phyloP scores from a whole-genome alignment of 2,888 invertebrate genomes.

The Acleris holmiana region DNA sequence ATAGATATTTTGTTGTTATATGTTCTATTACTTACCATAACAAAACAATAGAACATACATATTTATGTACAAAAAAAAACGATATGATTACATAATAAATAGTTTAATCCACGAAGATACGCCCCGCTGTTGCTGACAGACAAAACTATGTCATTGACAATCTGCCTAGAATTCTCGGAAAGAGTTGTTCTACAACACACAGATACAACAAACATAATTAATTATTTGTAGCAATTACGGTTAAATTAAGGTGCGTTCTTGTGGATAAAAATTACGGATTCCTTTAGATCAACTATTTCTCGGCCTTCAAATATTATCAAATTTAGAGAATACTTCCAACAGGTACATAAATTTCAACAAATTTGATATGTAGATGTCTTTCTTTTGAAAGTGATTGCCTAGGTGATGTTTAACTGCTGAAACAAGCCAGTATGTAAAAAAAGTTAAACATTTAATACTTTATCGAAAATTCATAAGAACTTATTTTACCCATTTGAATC shows the following conservation, averaged over 20 bases:
- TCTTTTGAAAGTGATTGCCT: conserved; percentile 32
- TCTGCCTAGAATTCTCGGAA: no score
- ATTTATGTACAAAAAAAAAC: conserved; percentile 37
- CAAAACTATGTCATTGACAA: no score
- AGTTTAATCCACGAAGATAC: no score
- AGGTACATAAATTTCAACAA: conserved; percentile 46
- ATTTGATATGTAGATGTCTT: conserved; percentile 47
- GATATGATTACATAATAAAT: conserved; percentile 40
- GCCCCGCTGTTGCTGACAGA: no score
- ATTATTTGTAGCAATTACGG: no score
- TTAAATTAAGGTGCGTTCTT: no score
- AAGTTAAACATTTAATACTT: conserved; percentile 30
- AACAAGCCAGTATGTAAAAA: conserved; percentile 27
- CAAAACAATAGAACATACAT: conserved; percentile 30
- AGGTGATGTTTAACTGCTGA: conserved; percentile 14
- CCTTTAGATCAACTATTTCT: no score
- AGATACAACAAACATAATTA: no score
- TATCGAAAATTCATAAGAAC: conserved; percentile 36
- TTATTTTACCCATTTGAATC: conserved; percentile 15
- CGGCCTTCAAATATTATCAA: neutral
- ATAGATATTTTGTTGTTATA: no score
- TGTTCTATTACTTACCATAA: no score
- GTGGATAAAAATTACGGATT: no score
- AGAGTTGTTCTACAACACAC: no score
- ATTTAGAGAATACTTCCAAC: conserved; percentile 34